Conservation (phyloP, 2,113 vertebrate species). For the Passer montanus region DNA sequence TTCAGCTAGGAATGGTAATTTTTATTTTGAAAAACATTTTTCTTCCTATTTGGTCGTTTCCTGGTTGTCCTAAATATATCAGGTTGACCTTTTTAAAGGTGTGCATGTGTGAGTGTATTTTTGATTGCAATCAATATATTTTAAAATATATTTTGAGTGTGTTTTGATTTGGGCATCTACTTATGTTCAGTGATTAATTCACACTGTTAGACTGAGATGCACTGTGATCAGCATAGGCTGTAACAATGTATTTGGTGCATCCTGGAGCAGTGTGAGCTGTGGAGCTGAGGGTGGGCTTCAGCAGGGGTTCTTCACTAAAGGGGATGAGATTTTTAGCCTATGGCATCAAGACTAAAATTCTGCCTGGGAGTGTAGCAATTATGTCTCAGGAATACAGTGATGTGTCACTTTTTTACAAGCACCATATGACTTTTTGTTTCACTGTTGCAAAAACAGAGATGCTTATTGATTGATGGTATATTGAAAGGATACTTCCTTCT, state of each 20-base stretch:
- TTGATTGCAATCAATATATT: not conserved
- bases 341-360: not conserved
- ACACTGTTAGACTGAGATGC: not conserved
- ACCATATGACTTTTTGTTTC: not conserved
- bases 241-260: not conserved
- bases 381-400: not conserved
- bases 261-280: not conserved
- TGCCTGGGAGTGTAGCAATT: not conserved
- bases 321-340: not conserved
- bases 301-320: not conserved
- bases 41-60: not conserved
- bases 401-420: not conserved
- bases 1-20: not conserved
- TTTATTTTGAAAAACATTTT: not conserved
- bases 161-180: not conserved
- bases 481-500: not conserved
- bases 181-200: not conserved
- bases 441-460: not conserved
- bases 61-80: not conserved
- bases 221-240: not conserved
- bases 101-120: not conserved
- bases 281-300: not conserved
- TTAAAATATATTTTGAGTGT: not conserved
- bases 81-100: not conserved
- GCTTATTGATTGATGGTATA: not conserved